Base-by-base conservation (phyloP, 2,113 vertebrate species). In the Tautogolabrus adspersus region DNA sequence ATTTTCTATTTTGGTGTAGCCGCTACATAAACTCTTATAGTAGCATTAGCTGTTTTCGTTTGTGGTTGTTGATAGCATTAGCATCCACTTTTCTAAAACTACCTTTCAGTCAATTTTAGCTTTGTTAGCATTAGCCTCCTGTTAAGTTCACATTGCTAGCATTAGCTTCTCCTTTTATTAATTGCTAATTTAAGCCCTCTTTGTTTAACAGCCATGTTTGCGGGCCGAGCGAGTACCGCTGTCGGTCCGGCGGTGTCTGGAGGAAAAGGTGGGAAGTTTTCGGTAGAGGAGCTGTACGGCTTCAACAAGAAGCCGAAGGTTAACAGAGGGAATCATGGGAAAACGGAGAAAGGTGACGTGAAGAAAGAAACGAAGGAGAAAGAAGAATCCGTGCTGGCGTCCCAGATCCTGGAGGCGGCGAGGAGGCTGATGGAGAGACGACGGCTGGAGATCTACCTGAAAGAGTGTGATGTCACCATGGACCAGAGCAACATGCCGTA, bases 301-400 rank as follows among this genome's bases (percentile, higher is more conserved):
- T 89, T 90, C 66, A 86, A 56, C 69, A 88, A 85, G 69, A 94
- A 94, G 75, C 87, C 85, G 0, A 94, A 91, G 49, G 77, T 74
- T 10, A 77, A 23, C 73, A 84, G 59, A 75, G 77, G 67, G 70
- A 75, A 44, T 58, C 75, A 57, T 83, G 84, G 77, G 42, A 88
- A 76, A 68, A 0, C 1, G 0, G 86, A 89, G n/a, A 74, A 18
- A 10, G 57, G 12, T 0, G 81, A 87, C 0, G 49, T 70, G 1
- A 86, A 30, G 86, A 87, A 66, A 12, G 82, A 80, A 0, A 3
- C 0, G 0, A 87, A 79, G 34, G 75, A 88, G 51, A 86, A 81
- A 6, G 85, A 88, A 18, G 81, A 87, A 8, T 72, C 74, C 0
- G 2, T 1, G 7, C 75, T 93, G 75, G 87, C 87, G 0, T 57